These are phyloP conservation scores for Pelusios castaneus DNA, from an alignment of 2,113 vertebrate species.

Conservation along the genomic window DNA sequence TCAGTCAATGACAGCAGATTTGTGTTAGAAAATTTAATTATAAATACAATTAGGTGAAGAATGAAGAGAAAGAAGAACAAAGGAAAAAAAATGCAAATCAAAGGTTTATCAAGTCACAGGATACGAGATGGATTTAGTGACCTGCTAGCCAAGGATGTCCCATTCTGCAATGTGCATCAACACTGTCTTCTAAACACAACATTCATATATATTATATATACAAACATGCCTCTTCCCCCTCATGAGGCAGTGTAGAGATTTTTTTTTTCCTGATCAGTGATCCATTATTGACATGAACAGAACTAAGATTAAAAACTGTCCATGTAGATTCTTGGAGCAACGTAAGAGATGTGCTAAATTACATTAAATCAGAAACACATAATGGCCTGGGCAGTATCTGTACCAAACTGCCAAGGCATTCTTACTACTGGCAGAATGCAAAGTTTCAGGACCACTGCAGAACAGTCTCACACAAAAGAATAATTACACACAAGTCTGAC, in stretches of 20 bases:
- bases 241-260: background rate
- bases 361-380: no score
- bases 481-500: no score
- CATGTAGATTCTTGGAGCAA: background rate
- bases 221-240: rapidly evolving
- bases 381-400: no score
- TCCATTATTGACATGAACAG: background rate
- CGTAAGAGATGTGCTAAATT: background rate
- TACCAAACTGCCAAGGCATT: background rate
- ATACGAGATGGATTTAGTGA: background rate
- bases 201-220: background rate
- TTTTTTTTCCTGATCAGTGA: background rate
- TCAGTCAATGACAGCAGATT: background rate
- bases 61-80: background rate
- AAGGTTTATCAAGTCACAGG: background rate
- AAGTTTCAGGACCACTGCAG: background rate
- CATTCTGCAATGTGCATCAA: rapidly evolving
- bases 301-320: background rate
- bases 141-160: rapidly evolving
- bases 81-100: background rate
- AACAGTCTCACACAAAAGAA: no score
- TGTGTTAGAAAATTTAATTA: rapidly evolving
- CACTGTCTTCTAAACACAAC: rapidly evolving
- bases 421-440: background rate
- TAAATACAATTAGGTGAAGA: rapidly evolving